These are phyloP conservation scores for Caenorhabditis doughertyi DNA, from an alignment of 2,888 invertebrate species.

Conservation along the genomic window DNA sequence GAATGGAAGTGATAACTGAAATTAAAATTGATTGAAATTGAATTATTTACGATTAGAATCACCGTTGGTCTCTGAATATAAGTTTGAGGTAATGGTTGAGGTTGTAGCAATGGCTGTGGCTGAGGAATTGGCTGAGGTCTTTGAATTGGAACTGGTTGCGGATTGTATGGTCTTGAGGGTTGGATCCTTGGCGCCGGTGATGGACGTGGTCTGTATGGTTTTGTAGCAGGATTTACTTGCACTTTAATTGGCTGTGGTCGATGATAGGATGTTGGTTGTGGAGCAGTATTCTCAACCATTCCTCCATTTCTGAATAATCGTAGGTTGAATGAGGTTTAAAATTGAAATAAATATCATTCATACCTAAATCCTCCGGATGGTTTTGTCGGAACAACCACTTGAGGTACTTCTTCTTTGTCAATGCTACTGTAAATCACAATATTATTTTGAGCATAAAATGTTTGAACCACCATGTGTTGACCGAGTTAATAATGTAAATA, in stretches of 20 bases:
- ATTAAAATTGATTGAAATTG: not conserved
- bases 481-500: conserved; percentile 18
- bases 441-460: not conserved
- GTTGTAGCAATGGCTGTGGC: conserved; percentile 26
- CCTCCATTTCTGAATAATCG: conserved; percentile 23
- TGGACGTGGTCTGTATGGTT: conserved; percentile 56
- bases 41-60: not conserved
- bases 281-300: conserved; percentile 56
- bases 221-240: conserved; percentile 58
- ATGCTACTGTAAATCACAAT: conserved; percentile 38
- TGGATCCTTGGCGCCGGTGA: conserved; percentile 51
- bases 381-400: conserved; percentile 55
- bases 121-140: conserved; percentile 23
- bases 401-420: conserved; percentile 47
- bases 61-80: conserved; percentile 49
- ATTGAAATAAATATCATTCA: not conserved
- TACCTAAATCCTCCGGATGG: conserved; percentile 38
- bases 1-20: conserved; percentile 51
- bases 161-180: conserved; percentile 36
- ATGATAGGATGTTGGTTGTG: conserved; percentile 33
- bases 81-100: conserved; percentile 23
- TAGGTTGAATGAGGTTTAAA: not conserved
- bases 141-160: conserved; percentile 3
- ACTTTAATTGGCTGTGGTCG: conserved; percentile 40
- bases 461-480: conserved; percentile 17